Conservation (phyloP, 2,888 invertebrate genomes). For the Quadroppia sp. region DNA sequence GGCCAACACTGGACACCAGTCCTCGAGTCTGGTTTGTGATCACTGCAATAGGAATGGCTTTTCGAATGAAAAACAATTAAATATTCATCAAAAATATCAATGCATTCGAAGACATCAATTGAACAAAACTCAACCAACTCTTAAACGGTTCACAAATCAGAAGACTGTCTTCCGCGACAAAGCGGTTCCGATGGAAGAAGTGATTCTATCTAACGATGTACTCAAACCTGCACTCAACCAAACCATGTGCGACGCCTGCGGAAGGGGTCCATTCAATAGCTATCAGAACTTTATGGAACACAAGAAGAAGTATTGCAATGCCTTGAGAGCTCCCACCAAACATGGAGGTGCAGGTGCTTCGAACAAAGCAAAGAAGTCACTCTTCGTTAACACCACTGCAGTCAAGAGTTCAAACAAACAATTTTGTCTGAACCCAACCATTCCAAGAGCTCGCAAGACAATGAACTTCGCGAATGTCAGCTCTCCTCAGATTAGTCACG, state of each 20-base stretch:
- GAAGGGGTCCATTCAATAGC: constrained; percentile 40
- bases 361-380: background rate
- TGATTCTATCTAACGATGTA: background rate
- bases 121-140: background rate
- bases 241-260: constrained; percentile 34
- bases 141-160: background rate
- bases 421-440: constrained; percentile 24
- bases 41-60: constrained; percentile 28
- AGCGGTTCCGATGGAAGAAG: background rate
- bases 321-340: background rate
- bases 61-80: constrained; percentile 11
- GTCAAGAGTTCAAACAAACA: background rate
- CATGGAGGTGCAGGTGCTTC: background rate
- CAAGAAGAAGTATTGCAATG: constrained; percentile 34
- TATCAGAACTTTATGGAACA: constrained; percentile 39
- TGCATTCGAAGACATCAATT: constrained; percentile 25
- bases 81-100: constrained; percentile 41
- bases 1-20: background rate
- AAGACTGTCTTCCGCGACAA: background rate
- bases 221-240: background rate
- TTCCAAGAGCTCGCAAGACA: constrained; percentile 26
- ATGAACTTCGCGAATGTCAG: constrained; percentile 13
- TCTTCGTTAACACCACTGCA: background rate
- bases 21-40: background rate
- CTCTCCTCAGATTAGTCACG: constrained; percentile 27